Evolutionary conservation across 92 coral and sea anemone genomes (phyloP).

Genomic region (Parazoanthus darwini): DNA sequence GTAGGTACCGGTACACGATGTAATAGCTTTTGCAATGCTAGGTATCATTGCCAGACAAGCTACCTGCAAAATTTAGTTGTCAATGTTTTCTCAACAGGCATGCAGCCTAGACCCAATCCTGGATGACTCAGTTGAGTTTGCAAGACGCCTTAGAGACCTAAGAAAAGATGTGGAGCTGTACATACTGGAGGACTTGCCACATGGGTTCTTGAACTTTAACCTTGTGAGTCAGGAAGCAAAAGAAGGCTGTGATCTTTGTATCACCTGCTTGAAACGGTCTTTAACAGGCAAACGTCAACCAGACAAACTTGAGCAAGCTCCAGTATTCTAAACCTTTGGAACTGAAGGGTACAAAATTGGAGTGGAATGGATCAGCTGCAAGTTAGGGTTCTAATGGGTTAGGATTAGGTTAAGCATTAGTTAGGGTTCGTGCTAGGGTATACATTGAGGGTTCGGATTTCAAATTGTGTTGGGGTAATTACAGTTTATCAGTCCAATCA

Average conservation of each 20-base stretch:
- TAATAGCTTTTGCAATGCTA: neutral
- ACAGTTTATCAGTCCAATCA: too few relatives aligned
- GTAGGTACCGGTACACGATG: too few relatives aligned
- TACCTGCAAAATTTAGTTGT: neutral
- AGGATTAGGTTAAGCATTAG: too few relatives aligned
- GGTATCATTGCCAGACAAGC: too few relatives aligned
- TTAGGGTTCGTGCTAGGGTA: too few relatives aligned
- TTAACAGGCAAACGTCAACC: conserved; percentile 75
- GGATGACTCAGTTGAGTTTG: conserved; percentile 97
- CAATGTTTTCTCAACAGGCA: conserved; percentile 61
- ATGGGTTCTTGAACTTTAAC: conserved; percentile 93
- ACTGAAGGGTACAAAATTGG: too few relatives aligned
- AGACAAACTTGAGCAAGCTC: conserved; percentile 59
- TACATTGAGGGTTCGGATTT: too few relatives aligned
- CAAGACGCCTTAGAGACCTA: conserved; percentile 77
- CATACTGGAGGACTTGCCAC: conserved; percentile 88
- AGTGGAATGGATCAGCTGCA: too few relatives aligned
- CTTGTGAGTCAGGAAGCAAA: conserved; percentile 91
- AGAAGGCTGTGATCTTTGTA: conserved; percentile 90
- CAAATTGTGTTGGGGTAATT: too few relatives aligned
- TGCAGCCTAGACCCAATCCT: conserved; percentile 95
- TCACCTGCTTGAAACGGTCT: conserved; percentile 82
- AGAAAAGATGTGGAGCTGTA: conserved; percentile 89
- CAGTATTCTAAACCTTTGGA: conserved; percentile 51
- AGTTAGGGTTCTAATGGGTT: too few relatives aligned